phyloP scores from a whole-genome alignment of 1,140 invertebrate species.

The Aporrectodea caliginosa region DNA sequence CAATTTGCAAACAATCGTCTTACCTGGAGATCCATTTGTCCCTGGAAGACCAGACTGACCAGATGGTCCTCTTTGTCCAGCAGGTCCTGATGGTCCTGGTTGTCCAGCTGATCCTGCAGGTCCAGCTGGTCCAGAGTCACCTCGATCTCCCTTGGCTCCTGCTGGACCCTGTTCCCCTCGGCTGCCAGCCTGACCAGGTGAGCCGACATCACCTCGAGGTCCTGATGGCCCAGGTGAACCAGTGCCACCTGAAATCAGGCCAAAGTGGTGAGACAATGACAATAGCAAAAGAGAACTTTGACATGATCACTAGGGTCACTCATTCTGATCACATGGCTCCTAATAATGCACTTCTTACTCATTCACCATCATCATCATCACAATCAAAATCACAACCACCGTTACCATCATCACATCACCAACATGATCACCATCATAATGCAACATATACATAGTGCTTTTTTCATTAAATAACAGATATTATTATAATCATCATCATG shows the following conservation, averaged over 20 bases:
- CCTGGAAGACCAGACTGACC: conserved; percentile 1
- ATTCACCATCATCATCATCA: too few relatives aligned
- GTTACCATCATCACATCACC: too few relatives aligned
- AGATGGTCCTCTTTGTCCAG: neutral
- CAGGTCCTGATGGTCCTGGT: neutral
- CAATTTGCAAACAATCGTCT: too few relatives aligned
- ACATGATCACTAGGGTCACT: too few relatives aligned
- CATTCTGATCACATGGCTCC: too few relatives aligned
- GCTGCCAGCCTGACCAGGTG: neutral
- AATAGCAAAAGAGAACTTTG: too few relatives aligned
- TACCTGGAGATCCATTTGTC: neutral
- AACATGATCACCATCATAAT: too few relatives aligned
- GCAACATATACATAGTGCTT: too few relatives aligned
- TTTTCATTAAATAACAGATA: too few relatives aligned
- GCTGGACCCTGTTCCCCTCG: neutral
- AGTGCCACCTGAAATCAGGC: neutral
- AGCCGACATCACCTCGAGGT: neutral
- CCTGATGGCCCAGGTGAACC: neutral
- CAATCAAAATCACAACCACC: too few relatives aligned
- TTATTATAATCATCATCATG: too few relatives aligned
- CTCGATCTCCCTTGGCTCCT: neutral
- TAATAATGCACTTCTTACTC: too few relatives aligned
- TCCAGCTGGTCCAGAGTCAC: conserved; percentile 11
- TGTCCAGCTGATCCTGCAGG: neutral
- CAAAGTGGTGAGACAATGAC: neutral